Evolutionary conservation across 2,888 invertebrate species (phyloP).

Genomic region (Chrysotoxum bicinctum): DNA sequence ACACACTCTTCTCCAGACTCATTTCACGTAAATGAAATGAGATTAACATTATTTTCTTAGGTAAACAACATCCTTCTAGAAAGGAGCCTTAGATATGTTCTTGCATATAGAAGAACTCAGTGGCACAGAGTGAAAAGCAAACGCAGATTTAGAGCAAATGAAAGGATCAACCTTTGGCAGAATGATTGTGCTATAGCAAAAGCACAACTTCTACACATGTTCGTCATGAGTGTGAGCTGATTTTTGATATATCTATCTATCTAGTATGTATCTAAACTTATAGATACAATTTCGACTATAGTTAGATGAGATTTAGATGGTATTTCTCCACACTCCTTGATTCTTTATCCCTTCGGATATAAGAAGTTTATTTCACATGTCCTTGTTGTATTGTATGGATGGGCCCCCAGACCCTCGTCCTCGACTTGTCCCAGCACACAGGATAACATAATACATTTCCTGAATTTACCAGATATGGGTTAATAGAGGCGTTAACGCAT

Average conservation of each 20-base stretch:
- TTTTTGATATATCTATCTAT: background rate
- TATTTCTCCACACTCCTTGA: background rate
- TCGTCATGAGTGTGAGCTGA: constrained; percentile 9
- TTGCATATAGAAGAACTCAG: background rate
- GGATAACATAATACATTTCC: constrained; percentile 56
- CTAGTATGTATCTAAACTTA: background rate
- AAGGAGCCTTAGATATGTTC: background rate
- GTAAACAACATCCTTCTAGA: constrained; percentile 30
- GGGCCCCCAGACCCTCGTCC: background rate
- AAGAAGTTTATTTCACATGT: constrained; percentile 54
- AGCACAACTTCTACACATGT: constrained; percentile 39
- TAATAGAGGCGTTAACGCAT: constrained; percentile 65
- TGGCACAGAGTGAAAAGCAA: constrained; percentile 1
- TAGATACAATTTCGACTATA: constrained; percentile 12
- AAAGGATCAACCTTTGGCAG: constrained; percentile 67
- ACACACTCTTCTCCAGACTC: constrained; percentile 54
- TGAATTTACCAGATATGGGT: constrained; percentile 56
- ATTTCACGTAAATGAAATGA: constrained; percentile 66
- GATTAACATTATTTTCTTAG: constrained; percentile 61
- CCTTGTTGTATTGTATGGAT: constrained; percentile 32
- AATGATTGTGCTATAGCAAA: constrained; percentile 60
- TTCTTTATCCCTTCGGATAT: constrained; percentile 25
- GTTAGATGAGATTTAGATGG: constrained; percentile 50
- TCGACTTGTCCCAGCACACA: background rate
- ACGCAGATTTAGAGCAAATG: constrained; percentile 50